Evolutionary conservation across 2,888 invertebrate genomes (phyloP).

Genomic region (Muschampia plurimacula): DNA sequence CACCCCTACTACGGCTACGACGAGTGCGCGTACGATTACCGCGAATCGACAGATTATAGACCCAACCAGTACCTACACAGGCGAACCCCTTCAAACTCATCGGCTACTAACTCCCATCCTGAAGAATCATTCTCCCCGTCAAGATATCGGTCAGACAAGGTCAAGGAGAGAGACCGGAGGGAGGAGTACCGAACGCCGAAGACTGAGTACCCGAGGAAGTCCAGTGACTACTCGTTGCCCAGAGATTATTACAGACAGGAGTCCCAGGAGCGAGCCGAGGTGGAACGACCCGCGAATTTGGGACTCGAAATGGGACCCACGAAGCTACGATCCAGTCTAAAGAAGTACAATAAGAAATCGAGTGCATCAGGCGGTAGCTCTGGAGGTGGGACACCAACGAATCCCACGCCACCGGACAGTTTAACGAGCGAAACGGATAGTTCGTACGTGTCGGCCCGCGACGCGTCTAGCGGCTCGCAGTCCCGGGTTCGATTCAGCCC

Average conservation of each 20-base stretch:
- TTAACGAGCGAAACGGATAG: conserved; percentile 93
- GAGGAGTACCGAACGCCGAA: conserved; percentile 66
- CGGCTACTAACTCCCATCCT: conserved; percentile 83
- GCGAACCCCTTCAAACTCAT: conserved; percentile 92
- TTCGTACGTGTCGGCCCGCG: conserved; percentile 94
- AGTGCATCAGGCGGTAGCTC: conserved; percentile 85
- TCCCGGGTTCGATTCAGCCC: conserved; percentile 92
- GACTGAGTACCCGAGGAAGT: conserved; percentile 54
- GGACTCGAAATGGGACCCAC: conserved; percentile 89
- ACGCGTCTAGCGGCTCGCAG: conserved; percentile 89
- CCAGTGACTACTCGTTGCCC: conserved; percentile 71
- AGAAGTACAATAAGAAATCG: conserved; percentile 87
- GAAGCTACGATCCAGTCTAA: conserved; percentile 91
- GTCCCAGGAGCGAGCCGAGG: conserved; percentile 56
- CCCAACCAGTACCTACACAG: conserved; percentile 86
- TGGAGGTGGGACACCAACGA: conserved; percentile 91
- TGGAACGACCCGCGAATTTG: conserved; percentile 76
- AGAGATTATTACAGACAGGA: conserved; percentile 74
- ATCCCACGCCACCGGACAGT: conserved; percentile 94
- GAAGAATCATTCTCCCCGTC: conserved; percentile 76
- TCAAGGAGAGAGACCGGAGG: conserved; percentile 53
- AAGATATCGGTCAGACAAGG: conserved; percentile 59
- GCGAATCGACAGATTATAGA: conserved; percentile 71
- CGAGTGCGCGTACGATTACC: conserved; percentile 68
- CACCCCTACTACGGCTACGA: conserved; percentile 77